A percentile compares a stretch with the other conserved stretches of the same genome.
Conservation (phyloP, 2,113 vertebrate species). For the Ammodytes marinus region DNA sequence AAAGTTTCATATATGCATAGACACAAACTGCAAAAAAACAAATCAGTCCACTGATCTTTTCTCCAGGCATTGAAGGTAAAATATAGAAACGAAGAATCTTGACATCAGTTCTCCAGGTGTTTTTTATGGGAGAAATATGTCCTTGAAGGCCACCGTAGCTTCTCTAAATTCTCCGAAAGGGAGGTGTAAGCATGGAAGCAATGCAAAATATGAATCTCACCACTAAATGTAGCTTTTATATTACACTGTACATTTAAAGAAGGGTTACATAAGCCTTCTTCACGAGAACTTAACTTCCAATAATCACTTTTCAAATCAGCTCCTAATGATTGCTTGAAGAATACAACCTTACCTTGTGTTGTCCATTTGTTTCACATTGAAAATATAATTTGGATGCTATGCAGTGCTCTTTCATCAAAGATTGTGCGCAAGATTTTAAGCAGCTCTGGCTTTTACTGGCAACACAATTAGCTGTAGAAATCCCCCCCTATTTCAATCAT, state of each 20-base stretch:
- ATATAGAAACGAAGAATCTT: background rate
- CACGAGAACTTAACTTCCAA: conserved; percentile 16
- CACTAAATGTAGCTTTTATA: too few species aligned
- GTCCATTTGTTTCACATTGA: conserved; percentile 2
- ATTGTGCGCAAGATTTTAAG: conserved; percentile 23
- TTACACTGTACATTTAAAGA: too few species aligned
- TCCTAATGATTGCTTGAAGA: conserved; percentile 17
- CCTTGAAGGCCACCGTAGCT: too few species aligned
- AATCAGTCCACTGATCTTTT: conserved; percentile 24
- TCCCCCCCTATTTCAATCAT: conserved; percentile 21
- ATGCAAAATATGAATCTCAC: too few species aligned
- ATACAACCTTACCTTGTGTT: conserved; percentile 16
- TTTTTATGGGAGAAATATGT: background rate
- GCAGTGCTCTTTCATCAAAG: background rate
- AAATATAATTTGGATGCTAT: conserved; percentile 18
- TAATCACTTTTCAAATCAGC: conserved; percentile 32
- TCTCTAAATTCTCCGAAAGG: too few species aligned
- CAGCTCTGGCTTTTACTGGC: conserved; percentile 34
- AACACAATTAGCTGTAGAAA: conserved; percentile 30
- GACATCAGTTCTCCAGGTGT: background rate
- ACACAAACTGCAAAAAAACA: background rate
- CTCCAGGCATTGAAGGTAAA: conserved; percentile 16
- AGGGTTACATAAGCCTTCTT: conserved; percentile 16
- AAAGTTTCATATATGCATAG: background rate
- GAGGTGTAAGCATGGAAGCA: too few species aligned